These are phyloP conservation scores for Coecobrya sp. DNA, from an alignment of 2,888 invertebrate species.

Conservation along the genomic window DNA sequence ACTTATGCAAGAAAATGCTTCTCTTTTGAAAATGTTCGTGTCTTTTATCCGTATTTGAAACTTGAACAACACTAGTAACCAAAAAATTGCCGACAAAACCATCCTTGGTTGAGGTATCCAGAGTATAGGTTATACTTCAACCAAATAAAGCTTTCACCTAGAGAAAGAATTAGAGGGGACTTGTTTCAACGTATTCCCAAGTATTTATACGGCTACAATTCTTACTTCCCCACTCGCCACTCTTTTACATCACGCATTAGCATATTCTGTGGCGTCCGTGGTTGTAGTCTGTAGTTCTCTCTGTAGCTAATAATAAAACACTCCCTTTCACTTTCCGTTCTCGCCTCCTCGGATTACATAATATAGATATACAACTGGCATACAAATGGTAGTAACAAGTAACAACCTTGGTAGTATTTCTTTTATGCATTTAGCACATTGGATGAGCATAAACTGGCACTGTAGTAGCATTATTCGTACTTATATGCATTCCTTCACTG, in stretches of 20 bases:
- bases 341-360: not conserved
- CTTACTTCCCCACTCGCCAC: not conserved
- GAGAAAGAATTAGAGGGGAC: constrained; percentile 30
- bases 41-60: not conserved
- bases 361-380: not conserved
- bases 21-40: not conserved
- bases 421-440: not conserved
- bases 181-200: not conserved
- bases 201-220: not conserved
- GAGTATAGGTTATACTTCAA: not conserved
- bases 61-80: not conserved
- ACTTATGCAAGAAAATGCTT: not conserved
- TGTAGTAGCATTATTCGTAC: not conserved
- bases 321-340: constrained; percentile 40
- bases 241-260: constrained; percentile 9
- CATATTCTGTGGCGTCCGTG: constrained; percentile 25
- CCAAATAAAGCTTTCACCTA: constrained; percentile 30
- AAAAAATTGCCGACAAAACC: constrained; percentile 16
- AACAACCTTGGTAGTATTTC: constrained; percentile 10
- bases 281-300: not conserved
- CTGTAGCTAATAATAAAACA: constrained; percentile 41
- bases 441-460: constrained; percentile 1
- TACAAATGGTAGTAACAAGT: not conserved
- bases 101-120: not conserved
- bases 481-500: not conserved